Evolutionary conservation across 2,888 invertebrate genomes (phyloP), one percentile per base, ranked within the genome.

Genomic region (Actias luna): DNA sequence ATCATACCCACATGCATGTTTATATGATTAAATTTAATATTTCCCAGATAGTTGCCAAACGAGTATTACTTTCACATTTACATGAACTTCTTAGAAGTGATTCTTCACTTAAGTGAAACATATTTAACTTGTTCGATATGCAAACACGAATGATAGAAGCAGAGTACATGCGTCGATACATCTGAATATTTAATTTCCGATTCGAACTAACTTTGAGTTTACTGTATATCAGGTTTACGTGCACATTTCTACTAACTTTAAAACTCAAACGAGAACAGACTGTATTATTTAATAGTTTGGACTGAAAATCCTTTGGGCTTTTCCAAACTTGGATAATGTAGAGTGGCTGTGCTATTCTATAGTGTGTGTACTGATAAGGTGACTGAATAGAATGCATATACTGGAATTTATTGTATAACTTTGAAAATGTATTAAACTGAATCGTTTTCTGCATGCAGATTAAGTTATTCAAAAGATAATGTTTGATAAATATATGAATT

Each of bases 111-210:
- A 22, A 50, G 16, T 16, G 25, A 50, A 4, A 12, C 46, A 12
- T 14, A 25, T 25, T 50, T 25, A 50, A 50, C 46, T 50, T 50
- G 22, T 46, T 46, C 46, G 25, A 12, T 50, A 25, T 25, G 46
- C 25, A 12, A 50, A 50, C 46, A 29, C 29, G 55, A 55, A 29
- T 55, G 29, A 29, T 55, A 55, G 29, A 55, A 55, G n/a, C 52
- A 42, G 7, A 42, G 29, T 55, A 29, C 7, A 55, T 55, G 55
- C 55, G 55, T 55, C 55, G 55, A 55, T 55, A 55, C 55, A 29
- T 55, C 27, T 42, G 36, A 59, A 42, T 42, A 42, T 59, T 59
- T 59, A 59, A 59, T 59, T 59, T 59, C 59, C 59, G 59, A 59
- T 59, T 42, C 42, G 27, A 59, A 16, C 59, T 39, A 42, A 59